Evolutionary conservation across 2,797 vertebrate genomes (phyloP).

Genomic region (Sparidentex hasta): DNA sequence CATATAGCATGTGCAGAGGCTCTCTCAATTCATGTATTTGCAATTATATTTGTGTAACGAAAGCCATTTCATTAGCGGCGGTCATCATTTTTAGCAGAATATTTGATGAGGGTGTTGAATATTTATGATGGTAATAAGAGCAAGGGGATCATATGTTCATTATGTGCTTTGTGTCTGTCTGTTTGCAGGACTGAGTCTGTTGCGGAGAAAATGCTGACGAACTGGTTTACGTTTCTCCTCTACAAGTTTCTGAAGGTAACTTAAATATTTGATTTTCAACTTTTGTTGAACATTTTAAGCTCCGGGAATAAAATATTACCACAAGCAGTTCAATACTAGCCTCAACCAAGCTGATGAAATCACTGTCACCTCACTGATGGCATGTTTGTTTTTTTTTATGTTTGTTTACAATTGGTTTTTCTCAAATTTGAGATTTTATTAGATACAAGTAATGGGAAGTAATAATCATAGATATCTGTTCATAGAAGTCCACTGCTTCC

Average conservation of each 20-base stretch:
- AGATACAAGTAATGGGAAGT: not conserved
- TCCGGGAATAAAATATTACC: not conserved
- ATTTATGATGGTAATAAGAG: slow-evolving; percentile 70
- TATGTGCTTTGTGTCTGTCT: slow-evolving; percentile 57
- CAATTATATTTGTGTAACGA: slow-evolving; percentile 76
- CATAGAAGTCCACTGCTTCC: not conserved
- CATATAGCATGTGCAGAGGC: slow-evolving; percentile 51
- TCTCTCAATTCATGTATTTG: slow-evolving; percentile 61
- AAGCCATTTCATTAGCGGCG: slow-evolving; percentile 73
- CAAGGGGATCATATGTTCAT: slow-evolving; percentile 56
- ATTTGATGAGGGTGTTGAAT: slow-evolving; percentile 71
- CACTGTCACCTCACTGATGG: not conserved
- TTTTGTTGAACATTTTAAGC: not conserved
- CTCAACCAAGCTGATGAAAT: not conserved
- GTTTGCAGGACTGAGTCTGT: slow-evolving; percentile 95
- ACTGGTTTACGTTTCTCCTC: slow-evolving; percentile 98
- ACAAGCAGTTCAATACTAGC: not conserved
- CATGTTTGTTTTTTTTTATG: not conserved
- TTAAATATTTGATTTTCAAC: not conserved
- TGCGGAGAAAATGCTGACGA: slow-evolving; percentile 99
- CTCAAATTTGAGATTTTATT: not conserved
- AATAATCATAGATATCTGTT: not conserved
- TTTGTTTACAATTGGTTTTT: too few species aligned
- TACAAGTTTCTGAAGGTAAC: slow-evolving; percentile 99
- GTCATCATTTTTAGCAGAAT: slow-evolving; percentile 65